Base-by-base conservation (phyloP, 2,797 vertebrate species). In the Danio albolineatus region DNA sequence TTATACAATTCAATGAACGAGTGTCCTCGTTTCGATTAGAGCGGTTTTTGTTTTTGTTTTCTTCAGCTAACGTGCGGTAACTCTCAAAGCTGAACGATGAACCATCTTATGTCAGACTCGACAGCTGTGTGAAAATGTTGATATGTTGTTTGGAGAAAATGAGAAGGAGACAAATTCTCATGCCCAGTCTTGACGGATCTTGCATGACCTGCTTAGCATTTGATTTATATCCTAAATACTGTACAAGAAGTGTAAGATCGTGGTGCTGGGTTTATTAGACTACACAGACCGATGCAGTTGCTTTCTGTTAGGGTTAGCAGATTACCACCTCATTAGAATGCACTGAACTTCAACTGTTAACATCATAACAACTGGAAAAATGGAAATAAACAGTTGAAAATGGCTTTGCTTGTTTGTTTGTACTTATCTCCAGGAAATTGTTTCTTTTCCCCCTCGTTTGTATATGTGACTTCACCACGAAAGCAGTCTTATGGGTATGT, bases 341-440 rank as follows among this genome's bases (percentile, higher is more conserved):
- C 65, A 65, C 70, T 81, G 76, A 62, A 66, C 19, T 76, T 83
- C 75, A 78, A 66, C 70, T 76, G 79, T 82, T 82, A 65, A 81
- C 71, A 79, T 80, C 76, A 79, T 80, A 83, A 72, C 65, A 78
- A 85, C 78, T 83, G 80, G 78, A 81, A 82, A 74, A 75, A 67
- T 60, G 28, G 38, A 76, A 76, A 75, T 73, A 81, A 81, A 81
- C 53, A 6, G 21, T 59, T 74, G 41, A 36, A 59, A 81, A 81
- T 46, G 39, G 2, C 4, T 73, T 43, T 51, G 56, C 14, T 17
- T 36, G 2, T 16, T 5, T 79, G 77, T 8, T 46, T 10, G 28
- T 62, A 0, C 28, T 54, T 69, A 5, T 79, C 16, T 5, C 5
- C 5, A 28, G 28, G 28, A 28, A 28, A 28, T 28, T 28, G 28